Evolutionary conservation across 2,888 invertebrate species (phyloP).

Genomic region (Acrocyrtus sp.): DNA sequence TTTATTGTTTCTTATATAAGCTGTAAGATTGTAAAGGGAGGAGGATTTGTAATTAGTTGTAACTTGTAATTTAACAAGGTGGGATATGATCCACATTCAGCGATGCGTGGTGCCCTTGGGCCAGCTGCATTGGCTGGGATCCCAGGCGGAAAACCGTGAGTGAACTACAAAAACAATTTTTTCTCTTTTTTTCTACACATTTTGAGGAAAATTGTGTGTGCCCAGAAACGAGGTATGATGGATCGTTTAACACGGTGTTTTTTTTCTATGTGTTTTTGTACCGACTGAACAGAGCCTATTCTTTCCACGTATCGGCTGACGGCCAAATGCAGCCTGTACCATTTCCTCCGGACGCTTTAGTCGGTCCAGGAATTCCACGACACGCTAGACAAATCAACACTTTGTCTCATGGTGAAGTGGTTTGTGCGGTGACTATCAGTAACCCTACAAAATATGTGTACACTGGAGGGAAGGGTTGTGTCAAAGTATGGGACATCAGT

Average conservation of each 20-base stretch:
- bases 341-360: slow-evolving; percentile 92
- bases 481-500: slow-evolving; percentile 97
- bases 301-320: slow-evolving; percentile 91
- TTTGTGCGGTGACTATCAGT: slow-evolving; percentile 96
- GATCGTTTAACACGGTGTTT: neutral
- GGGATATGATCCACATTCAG: slow-evolving; percentile 75
- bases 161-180: slow-evolving; percentile 64
- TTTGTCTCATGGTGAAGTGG: slow-evolving; percentile 94
- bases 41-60: slow-evolving; percentile 22
- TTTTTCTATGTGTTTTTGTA: neutral
- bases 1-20: slow-evolving; percentile 9
- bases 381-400: slow-evolving; percentile 94
- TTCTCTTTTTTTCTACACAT: too few species aligned
- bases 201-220: slow-evolving; percentile 1
- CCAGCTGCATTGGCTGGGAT: slow-evolving; percentile 66
- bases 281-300: slow-evolving; percentile 81
- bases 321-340: slow-evolving; percentile 92
- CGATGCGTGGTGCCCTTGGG: slow-evolving; percentile 75
- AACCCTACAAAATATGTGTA: slow-evolving; percentile 93
- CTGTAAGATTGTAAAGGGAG: neutral
- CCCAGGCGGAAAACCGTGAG: slow-evolving; percentile 82
- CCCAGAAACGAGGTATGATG: neutral
- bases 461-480: slow-evolving; percentile 96
- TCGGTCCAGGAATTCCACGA: slow-evolving; percentile 92
- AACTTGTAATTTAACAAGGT: slow-evolving; percentile 65